Evolutionary conservation across 2,888 invertebrate species (phyloP), one percentile per base, ranked within the genome.

Genomic region (Stictocephala bisonia): DNA sequence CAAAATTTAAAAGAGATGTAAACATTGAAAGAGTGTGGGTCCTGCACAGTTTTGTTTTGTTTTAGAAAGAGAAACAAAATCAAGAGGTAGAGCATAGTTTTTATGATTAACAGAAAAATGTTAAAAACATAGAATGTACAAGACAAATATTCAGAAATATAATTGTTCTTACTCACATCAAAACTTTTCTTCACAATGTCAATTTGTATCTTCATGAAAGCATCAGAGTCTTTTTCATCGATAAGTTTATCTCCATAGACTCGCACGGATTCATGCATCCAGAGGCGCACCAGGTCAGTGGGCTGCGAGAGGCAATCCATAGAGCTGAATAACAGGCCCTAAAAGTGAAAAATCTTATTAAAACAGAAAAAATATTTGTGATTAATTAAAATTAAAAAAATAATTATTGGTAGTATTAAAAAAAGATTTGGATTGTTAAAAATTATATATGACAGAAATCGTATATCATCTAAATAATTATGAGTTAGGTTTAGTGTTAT

Each of bases 191-290:
- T 97, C 79, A 95, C 90, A 72, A 94, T 89, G 83, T 98, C 98
- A 70, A 93, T 87, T 83, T 95, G 93, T 82, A 97, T 88, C 87
- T 97, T 97, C 1, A 89, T 86, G 83, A 96, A 97, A 35, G 90
- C 91, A 81, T 96, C 96, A 76, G 96, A 93, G 81, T 98, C 98
- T 82, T 94, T 94, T 69, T 95, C 94, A 81, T 97, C 97, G 0
- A 90, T 90, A 0, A 98, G 86, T 83, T 97, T 97, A 85, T 98
- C 98, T 0, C 94, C 92, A 82, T 98, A 98, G 6, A 98, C 97
- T 78, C 97, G 87, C 81, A 94, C 93, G 2, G 94, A 92, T 86
- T 98, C 98, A 82, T 98, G 98, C 80, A 96, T 86, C 96, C 97
- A 98, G 40, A 98, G 85, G 9, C 97, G 88, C 67, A 97, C 91